These are phyloP conservation scores for Cochlearius cochlearius DNA, from an alignment of 2,113 vertebrate genomes.

Conservation along the genomic window DNA sequence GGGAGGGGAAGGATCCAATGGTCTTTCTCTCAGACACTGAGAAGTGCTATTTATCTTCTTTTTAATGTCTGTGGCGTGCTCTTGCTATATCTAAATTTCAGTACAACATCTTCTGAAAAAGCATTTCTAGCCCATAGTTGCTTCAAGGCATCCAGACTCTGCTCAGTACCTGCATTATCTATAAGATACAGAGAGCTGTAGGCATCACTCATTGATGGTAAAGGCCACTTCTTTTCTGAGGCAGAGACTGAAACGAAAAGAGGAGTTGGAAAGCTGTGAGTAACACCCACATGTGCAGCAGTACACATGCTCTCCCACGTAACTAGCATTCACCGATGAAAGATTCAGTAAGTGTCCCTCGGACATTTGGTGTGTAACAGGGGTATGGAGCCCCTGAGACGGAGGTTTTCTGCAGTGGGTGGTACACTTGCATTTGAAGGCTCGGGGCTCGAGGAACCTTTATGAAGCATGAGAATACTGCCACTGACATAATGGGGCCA, in stretches of 20 bases:
- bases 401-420: not conserved
- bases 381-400: not conserved
- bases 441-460: not conserved
- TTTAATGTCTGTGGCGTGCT: not conserved
- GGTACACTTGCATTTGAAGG: not conserved
- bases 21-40: not conserved
- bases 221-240: not conserved
- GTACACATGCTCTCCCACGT: not conserved
- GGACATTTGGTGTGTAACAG: not conserved
- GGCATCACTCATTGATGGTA: not conserved
- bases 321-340: not conserved
- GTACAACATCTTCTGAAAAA: not conserved
- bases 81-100: not conserved
- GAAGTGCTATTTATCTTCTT: not conserved
- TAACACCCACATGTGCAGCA: not conserved
- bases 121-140: not conserved
- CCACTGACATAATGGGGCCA: not conserved
- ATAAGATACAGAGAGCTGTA: not conserved
- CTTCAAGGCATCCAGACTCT: not conserved
- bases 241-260: not conserved
- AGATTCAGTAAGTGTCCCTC: not conserved
- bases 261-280: not conserved
- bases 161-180: not conserved
- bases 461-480: not conserved
- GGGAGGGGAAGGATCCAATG: not conserved